Evolutionary conservation across 2,113 vertebrate species (phyloP), one percentile per base, ranked within the genome.

Genomic region (Platysteira castanea): DNA sequence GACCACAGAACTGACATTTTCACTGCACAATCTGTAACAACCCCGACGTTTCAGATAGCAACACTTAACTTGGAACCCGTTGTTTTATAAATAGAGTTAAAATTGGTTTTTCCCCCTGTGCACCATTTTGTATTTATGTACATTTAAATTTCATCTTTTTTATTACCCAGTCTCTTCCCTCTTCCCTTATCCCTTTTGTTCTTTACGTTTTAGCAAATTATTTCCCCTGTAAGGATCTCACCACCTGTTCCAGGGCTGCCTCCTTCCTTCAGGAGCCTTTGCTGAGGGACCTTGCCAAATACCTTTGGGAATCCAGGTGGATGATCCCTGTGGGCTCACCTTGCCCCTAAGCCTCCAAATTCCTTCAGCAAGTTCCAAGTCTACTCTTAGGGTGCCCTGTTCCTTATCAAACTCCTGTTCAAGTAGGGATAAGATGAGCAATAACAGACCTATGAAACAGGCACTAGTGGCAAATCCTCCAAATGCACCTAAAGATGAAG

Each of bases 11-110:
- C 12, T 54, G 90, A 91, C 75, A 76, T 93, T 94, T 93, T 78
- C 90, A 68, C 30, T 49, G 82, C 78, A 81, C 61, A 76, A 0
- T 33, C 70, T 73, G 75, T 69, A 71, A 84, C 46, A 68, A 76
- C 13, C 17, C 65, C 0, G 0, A 7, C 0, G 17, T 91, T 91
- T 84, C 85, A 73, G 87, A 83, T 7, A 69, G 88, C 16, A 79
- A 83, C 78, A 44, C 63, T 89, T 87, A 87, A 83, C 70, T 85
- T 35, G 16, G 78, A 90, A 91, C 92, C 90, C 0, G 30, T 84
- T 76, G 94, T 60, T 94, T 95, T 80, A 93, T 54, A 85, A 92
- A 85, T 57, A 77, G 92, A 93, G 88, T 80, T 92, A 24, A 74
- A 95, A 96, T 95, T 74, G 79, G 1, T 61, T 88, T 95, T 74